Evolutionary conservation across 2,888 invertebrate species (phyloP).

Genomic region (Entomobrya multifasciata): DNA sequence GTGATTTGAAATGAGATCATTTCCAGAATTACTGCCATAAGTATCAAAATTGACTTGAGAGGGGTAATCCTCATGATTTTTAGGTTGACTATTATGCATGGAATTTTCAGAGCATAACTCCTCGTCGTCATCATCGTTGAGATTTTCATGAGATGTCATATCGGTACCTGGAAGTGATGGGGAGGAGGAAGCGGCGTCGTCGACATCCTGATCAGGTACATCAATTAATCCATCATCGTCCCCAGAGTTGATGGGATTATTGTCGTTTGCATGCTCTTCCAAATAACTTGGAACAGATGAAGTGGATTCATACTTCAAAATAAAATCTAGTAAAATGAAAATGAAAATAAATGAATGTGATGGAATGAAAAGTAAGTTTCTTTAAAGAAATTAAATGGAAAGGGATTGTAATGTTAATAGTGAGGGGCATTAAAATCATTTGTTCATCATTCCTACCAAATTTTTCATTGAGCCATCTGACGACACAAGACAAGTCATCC

Average conservation of each 20-base stretch:
- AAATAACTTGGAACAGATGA: slow-evolving; percentile 18
- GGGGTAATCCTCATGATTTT: too few relatives aligned
- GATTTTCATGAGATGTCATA: too few relatives aligned
- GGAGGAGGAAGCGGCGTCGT: background rate
- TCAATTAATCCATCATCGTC: slow-evolving; percentile 3
- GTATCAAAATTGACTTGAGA: too few relatives aligned
- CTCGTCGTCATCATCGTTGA: background rate
- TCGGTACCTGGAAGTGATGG: too few relatives aligned
- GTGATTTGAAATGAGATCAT: too few relatives aligned
- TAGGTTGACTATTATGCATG: too few relatives aligned
- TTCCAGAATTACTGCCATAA: too few relatives aligned
- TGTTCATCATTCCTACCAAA: slow-evolving; percentile 47
- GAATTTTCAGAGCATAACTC: too few relatives aligned
- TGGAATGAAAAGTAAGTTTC: background rate
- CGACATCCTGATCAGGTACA: background rate
- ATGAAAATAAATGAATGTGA: background rate
- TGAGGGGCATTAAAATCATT: background rate
- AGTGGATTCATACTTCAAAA: slow-evolving; percentile 40
- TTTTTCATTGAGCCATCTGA: slow-evolving; percentile 56
- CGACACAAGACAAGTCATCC: slow-evolving; percentile 46
- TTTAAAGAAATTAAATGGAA: background rate
- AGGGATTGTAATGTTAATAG: too few relatives aligned
- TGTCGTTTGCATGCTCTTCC: slow-evolving; percentile 6
- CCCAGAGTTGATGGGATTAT: background rate
- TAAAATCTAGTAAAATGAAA: slow-evolving; percentile 22